Evolutionary conservation across 2,888 invertebrate genomes (phyloP).

Genomic region (Lepidonotus clava): DNA sequence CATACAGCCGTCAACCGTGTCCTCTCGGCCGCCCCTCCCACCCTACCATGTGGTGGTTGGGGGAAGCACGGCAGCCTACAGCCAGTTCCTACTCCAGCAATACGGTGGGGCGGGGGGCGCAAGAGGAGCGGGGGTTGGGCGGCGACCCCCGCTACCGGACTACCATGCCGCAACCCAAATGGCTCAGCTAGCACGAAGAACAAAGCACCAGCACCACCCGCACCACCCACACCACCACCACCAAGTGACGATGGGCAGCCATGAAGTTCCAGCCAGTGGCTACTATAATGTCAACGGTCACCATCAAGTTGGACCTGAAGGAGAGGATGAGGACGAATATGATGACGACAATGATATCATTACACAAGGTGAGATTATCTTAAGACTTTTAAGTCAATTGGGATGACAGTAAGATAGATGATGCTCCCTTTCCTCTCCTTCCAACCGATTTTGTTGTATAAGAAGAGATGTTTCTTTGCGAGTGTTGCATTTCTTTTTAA

Average conservation of each 20-base stretch:
- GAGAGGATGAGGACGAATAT: conserved; percentile 12
- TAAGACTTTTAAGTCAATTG: neutral
- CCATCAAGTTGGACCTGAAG: neutral
- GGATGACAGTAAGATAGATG: too few species aligned
- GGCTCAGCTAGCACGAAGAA: conserved; percentile 83
- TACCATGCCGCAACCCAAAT: conserved; percentile 93
- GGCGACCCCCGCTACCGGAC: conserved; percentile 87
- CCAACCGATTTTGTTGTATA: too few species aligned
- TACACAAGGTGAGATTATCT: conserved; percentile 28
- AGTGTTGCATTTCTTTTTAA: too few species aligned
- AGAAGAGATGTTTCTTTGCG: too few species aligned
- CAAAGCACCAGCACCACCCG: conserved; percentile 63
- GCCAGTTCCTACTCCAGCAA: conserved; percentile 59
- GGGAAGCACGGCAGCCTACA: conserved; percentile 65
- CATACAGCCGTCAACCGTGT: neutral
- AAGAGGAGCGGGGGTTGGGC: conserved; percentile 66
- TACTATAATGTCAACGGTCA: conserved; percentile 4
- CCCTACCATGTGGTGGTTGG: conserved; percentile 77
- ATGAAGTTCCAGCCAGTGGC: neutral
- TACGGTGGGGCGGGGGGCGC: conserved; percentile 40
- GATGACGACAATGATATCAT: conserved; percentile 48
- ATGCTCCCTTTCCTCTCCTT: too few species aligned
- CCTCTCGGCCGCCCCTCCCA: conserved; percentile 74
- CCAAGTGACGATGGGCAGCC: neutral
- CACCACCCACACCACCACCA: conserved; percentile 21